Conservation (phyloP, 2,113 vertebrate genomes). For the Damaliscus lunatus region DNA sequence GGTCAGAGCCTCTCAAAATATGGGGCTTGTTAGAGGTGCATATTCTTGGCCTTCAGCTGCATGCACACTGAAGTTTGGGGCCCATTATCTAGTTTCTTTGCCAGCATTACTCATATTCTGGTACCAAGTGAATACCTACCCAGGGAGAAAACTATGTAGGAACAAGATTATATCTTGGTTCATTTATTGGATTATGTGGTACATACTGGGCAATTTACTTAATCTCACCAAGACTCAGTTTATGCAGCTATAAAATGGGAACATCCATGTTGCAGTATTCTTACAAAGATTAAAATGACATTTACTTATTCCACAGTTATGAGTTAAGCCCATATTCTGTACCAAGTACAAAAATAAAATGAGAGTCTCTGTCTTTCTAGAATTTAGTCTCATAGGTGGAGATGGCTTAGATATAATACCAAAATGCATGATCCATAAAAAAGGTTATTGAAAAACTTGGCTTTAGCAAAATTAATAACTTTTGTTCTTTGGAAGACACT, state of each 20-base stretch:
- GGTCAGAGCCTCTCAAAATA: background rate
- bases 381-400: background rate
- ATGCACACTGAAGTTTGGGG: background rate
- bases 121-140: background rate
- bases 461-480: conserved; percentile 15
- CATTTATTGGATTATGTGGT: background rate
- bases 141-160: background rate
- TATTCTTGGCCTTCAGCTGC: background rate
- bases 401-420: background rate
- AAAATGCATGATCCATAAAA: background rate
- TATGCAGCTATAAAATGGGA: background rate
- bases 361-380: background rate
- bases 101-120: background rate
- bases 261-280: background rate
- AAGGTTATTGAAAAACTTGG: background rate
- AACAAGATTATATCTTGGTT: background rate
- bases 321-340: background rate
- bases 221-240: background rate
- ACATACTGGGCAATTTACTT: background rate
- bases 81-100: background rate
- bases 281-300: background rate
- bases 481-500: background rate
- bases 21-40: background rate
- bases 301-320: background rate
- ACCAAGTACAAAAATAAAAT: background rate